A percentile compares a stretch with the other conserved stretches of the same genome.
phyloP scores from a whole-genome alignment of 2,888 invertebrate species.

The Willowsia nigromaculata region DNA sequence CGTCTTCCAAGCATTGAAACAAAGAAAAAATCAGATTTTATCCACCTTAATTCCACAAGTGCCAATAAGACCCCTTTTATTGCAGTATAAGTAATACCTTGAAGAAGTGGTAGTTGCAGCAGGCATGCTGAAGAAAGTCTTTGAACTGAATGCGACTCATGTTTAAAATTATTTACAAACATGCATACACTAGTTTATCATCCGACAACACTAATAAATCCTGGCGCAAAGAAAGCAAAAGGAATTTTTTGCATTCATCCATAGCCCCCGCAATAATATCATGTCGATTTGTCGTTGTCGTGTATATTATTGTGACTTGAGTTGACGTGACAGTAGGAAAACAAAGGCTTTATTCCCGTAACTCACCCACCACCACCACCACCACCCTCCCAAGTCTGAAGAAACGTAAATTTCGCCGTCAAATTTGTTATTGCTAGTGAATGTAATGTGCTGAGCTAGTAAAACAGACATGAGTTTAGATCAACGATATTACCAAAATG shows the following conservation, averaged over 20 bases:
- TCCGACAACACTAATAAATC: background rate
- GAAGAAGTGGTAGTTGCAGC: no score
- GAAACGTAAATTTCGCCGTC: background rate
- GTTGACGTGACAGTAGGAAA: slow-evolving; percentile 24
- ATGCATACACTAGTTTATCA: background rate
- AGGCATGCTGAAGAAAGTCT: slow-evolving; percentile 9
- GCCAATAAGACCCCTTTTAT: no score
- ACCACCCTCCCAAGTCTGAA: no score
- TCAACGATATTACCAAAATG: no score
- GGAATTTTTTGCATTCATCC: background rate
- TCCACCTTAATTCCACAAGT: no score
- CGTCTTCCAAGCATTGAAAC: no score
- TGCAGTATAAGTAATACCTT: no score
- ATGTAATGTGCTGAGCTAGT: no score
- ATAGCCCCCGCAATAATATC: background rate
- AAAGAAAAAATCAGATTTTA: no score
- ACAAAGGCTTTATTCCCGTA: background rate
- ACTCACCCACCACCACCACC: background rate
- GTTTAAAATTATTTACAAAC: background rate
- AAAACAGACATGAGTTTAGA: no score
- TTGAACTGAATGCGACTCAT: background rate
- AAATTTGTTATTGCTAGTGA: background rate
- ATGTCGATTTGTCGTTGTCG: background rate
- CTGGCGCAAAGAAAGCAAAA: background rate
- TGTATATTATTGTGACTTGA: slow-evolving; percentile 15